Evolutionary conservation across 1,140 invertebrate genomes (phyloP), one percentile per base, ranked within the genome.

Genomic region (Andrena cerasifolii): DNA sequence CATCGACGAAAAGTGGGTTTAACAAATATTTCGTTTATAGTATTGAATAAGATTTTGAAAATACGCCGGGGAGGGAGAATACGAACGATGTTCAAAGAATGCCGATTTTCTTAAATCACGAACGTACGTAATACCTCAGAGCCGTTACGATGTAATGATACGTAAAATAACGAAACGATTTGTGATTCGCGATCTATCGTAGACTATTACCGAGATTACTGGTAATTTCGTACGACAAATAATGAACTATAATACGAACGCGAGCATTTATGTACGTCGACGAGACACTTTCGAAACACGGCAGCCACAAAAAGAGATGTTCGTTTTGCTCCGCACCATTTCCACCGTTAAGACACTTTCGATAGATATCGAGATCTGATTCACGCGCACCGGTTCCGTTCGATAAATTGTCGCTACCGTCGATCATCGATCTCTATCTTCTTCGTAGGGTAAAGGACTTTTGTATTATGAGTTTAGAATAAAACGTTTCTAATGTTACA

Each of bases 181-280:
- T 76, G 73, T 76, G 73, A 76, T 76, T 68, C 63, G 73, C 66
- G 59, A 63, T 73, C 28, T 65, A 75, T 66, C 62, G 73, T 76
- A 76, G 65, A 76, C 58, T 59, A 68, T 58, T 76, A 67, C 53
- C 73, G 73, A 21, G 28, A 58, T 40, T 28, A 54, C 28, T 76
- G 73, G 65, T 76, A 76, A 76, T 76, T 58, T 76, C 65, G 7
- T 58, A 76, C 73, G 73, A 76, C 73, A 76, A 76, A 76, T 76
- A 76, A 76, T 58, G 40, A 76, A 21, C 36, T 68, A 56, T 68
- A n/a, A 76, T 54, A 65, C 72, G 51, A 68, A 47, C 73, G 43
- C 31, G 45, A 68, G 21, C 68, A 76, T 76, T 76, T 76, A 68
- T 68, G 73, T 76, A 76, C 53, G 36, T 75, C 51, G 63, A 75